These are phyloP conservation scores for Chaetogeoica ovagalla DNA, from an alignment of 2,888 invertebrate species.

Conservation along the genomic window DNA sequence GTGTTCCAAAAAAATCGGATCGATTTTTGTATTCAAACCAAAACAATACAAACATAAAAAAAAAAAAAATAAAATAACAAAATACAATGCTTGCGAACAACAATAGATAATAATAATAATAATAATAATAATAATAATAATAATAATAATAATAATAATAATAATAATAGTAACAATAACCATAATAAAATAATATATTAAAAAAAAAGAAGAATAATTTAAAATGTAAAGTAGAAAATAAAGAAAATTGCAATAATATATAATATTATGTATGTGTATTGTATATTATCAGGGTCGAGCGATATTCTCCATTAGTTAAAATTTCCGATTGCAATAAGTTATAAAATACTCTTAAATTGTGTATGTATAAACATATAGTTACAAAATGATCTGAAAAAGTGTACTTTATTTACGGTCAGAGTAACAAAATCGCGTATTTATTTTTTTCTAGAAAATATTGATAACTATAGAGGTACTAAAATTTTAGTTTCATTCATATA, in stretches of 20 bases:
- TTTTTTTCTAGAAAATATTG: no score
- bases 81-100: conserved; percentile 53
- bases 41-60: conserved; percentile 53
- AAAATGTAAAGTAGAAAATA: conserved; percentile 42
- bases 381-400: no score
- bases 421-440: no score
- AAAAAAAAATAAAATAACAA: conserved; percentile 39
- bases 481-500: no score
- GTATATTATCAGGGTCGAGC: no score
- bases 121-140: conserved; percentile 19
- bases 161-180: neutral
- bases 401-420: no score
- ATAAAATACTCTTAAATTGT: no score
- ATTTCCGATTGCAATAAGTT: no score
- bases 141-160: conserved; percentile 17
- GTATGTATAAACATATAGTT: no score
- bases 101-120: conserved; percentile 46
- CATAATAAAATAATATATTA: conserved; percentile 11
- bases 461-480: no score
- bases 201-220: conserved; percentile 39
- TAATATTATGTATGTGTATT: neutral
- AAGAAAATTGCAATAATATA: conserved; percentile 41
- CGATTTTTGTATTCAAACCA: conserved; percentile 53
- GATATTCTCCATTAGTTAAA: no score
- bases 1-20: conserved; percentile 53